Percentiles rank a stretch among this genome's conserved stretches.
phyloP scores from a whole-genome alignment of 2,113 vertebrate genomes.

The Echinops telfairi region DNA sequence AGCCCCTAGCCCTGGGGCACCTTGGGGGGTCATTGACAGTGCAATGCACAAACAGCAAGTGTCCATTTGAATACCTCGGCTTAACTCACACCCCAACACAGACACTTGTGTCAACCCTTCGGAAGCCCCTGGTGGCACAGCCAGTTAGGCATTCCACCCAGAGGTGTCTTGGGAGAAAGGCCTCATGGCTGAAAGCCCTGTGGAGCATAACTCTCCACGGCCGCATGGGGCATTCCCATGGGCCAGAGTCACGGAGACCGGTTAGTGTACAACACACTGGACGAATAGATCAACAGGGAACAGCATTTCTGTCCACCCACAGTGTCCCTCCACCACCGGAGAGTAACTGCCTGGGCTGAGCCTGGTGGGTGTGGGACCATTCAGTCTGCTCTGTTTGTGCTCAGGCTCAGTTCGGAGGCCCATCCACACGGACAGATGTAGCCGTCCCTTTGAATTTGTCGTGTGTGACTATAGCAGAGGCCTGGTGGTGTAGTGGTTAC shows the following conservation, averaged over 20 bases:
- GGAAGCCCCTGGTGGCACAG: neutral
- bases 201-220: neutral
- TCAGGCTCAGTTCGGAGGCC: neutral
- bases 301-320: neutral
- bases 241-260: neutral
- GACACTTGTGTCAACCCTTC: neutral
- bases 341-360: neutral
- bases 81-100: neutral
- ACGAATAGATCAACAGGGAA: neutral
- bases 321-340: too few relatives aligned
- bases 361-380: too few relatives aligned
- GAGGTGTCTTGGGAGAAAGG: neutral
- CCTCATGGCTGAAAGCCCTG: neutral
- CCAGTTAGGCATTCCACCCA: neutral
- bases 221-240: neutral
- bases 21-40: neutral
- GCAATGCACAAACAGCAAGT: neutral
- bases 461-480: neutral
- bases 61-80: neutral
- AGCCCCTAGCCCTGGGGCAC: too few relatives aligned
- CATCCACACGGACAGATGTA: accelerated
- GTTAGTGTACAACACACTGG: neutral
- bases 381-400: neutral
- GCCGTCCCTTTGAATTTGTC: neutral
- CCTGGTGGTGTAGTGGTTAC: too few relatives aligned